Conservation (phyloP, 35 echinoderm and acorn worm genomes). For the Apostichopus japonicus region DNA sequence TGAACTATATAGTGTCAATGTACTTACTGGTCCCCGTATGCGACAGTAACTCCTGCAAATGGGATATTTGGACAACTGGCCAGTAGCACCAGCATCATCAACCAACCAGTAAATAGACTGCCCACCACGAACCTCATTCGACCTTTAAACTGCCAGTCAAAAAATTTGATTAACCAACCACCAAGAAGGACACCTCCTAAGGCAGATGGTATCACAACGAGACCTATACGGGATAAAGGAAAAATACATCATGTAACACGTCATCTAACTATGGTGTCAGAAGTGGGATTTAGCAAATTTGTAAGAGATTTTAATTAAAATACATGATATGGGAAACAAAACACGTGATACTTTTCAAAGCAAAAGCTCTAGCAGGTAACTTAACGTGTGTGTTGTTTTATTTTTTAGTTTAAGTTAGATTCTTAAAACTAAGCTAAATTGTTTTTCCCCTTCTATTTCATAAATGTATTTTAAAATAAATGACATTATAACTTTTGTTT, state of each 20-base stretch:
- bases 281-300: neutral
- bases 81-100: constrained; percentile 54
- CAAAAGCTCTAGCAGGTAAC: too few relatives aligned
- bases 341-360: too few relatives aligned
- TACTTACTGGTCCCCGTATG: constrained; percentile 82
- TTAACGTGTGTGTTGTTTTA: too few relatives aligned
- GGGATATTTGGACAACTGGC: constrained; percentile 69
- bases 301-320: too few relatives aligned
- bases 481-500: too few relatives aligned
- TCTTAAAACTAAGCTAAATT: too few relatives aligned
- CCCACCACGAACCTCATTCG: constrained; percentile 70
- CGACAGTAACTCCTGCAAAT: constrained; percentile 88
- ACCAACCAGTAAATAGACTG: constrained; percentile 49
- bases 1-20: neutral
- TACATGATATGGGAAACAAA: too few relatives aligned
- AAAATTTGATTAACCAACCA: constrained; percentile 77
- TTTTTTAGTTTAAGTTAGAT: too few relatives aligned
- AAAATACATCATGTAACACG: neutral
- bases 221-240: constrained; percentile 34
- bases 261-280: neutral
- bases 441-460: too few relatives aligned
- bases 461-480: too few relatives aligned
- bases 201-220: constrained; percentile 79
- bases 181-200: constrained; percentile 78
- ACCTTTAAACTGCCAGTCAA: constrained; percentile 75